These are phyloP conservation scores for Amyelois transitella DNA, from an alignment of 1,140 invertebrate species.

Conservation along the genomic window DNA sequence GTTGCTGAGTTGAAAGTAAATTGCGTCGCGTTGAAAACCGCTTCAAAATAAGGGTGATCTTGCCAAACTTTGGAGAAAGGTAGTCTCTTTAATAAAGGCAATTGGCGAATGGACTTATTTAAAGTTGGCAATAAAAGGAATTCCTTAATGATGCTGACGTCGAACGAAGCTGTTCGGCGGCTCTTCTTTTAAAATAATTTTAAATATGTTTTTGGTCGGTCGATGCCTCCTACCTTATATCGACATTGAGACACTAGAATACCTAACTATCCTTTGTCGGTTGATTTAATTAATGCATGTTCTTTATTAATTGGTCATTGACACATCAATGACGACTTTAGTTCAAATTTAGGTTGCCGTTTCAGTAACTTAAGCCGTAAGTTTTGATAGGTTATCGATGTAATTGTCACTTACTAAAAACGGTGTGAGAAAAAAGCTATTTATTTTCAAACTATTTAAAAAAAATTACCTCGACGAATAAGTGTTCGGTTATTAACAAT, in stretches of 20 bases:
- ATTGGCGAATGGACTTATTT: constrained; percentile 68
- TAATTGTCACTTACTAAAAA: too few species aligned
- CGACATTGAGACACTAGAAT: not conserved
- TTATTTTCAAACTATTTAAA: too few species aligned
- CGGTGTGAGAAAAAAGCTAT: too few species aligned
- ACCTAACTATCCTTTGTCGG: too few species aligned
- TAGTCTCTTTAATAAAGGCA: constrained; percentile 63
- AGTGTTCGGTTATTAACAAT: too few species aligned
- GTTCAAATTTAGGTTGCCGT: too few species aligned
- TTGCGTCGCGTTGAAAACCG: constrained; percentile 34
- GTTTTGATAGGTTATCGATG: too few species aligned
- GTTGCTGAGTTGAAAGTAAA: constrained; percentile 32
- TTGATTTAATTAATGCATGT: too few species aligned
- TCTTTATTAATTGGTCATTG: too few species aligned
- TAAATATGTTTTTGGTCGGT: constrained; percentile 68
- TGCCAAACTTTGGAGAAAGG: constrained; percentile 69
- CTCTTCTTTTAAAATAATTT: constrained; percentile 65
- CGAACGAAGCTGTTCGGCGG: constrained; percentile 47
- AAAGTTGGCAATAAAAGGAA: constrained; percentile 71
- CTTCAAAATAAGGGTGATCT: constrained; percentile 60
- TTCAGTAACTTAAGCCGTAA: too few species aligned
- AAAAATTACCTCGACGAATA: too few species aligned
- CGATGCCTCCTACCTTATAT: constrained; percentile 24
- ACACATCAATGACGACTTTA: too few species aligned
- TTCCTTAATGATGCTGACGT: constrained; percentile 69